Evolutionary conservation across 1,140 invertebrate species (phyloP).

Genomic region (roundworm (Caenorhabditis elegans)): WBcel235 BX284602.5:4720501-4721000

Average conservation of each 20-base stretch:
- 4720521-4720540: not conserved
- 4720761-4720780: not conserved
- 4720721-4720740: not conserved
- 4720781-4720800: not conserved
- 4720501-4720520: too few relatives aligned
- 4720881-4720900: conserved; percentile 35
- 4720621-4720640: not conserved
- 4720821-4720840: not conserved
- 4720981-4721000: conserved; percentile 37
- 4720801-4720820: too few relatives aligned
- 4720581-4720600: not conserved
- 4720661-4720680: not conserved
- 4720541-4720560: conserved; percentile 41
- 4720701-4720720: not conserved
- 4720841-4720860: conserved; percentile 28
- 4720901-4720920: conserved; percentile 45
- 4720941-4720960: conserved; percentile 27
- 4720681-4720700: not conserved
- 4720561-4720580: conserved; percentile 38
- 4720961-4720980: conserved; percentile 22
- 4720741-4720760: not conserved
- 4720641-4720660: not conserved
- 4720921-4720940: conserved; percentile 16
- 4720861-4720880: conserved; percentile 33
- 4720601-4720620: not conserved